Evolutionary conservation across 2,888 invertebrate species (phyloP).

Genomic region (Tinea trinotella): DNA sequence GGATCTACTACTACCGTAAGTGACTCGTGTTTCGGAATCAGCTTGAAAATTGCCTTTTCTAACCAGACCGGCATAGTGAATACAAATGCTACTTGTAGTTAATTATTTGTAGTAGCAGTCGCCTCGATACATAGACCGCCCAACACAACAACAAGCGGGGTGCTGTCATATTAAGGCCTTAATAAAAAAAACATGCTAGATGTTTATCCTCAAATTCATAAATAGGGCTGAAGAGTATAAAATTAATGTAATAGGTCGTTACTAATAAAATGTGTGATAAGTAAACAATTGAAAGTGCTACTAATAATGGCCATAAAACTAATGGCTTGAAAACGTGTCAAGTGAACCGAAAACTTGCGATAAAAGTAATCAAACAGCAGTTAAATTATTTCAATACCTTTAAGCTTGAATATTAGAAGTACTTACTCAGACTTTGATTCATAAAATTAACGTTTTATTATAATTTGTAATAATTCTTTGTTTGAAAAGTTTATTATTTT

Average conservation of each 20-base stretch:
- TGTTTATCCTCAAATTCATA: too few species aligned
- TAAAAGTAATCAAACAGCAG: conserved; percentile 70
- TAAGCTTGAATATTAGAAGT: background rate
- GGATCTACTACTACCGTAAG: too few species aligned
- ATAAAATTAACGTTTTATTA: background rate
- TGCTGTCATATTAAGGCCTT: too few species aligned
- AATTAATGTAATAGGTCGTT: background rate
- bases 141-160: too few species aligned
- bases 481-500: background rate
- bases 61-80: too few species aligned
- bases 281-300: conserved; percentile 13
- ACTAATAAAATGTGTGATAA: conserved; percentile 6
- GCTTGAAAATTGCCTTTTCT: too few species aligned
- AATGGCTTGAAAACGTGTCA: conserved; percentile 66
- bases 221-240: background rate
- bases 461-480: background rate
- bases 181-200: too few species aligned
- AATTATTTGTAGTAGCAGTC: too few species aligned
- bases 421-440: background rate
- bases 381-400: conserved; percentile 52
- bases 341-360: conserved; percentile 65
- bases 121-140: too few species aligned
- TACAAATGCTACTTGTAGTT: too few species aligned
- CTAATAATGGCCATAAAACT: conserved; percentile 66
- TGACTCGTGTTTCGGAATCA: too few species aligned